Conservation (phyloP, 2,888 invertebrate genomes). For the Auanema freiburgensis region DNA sequence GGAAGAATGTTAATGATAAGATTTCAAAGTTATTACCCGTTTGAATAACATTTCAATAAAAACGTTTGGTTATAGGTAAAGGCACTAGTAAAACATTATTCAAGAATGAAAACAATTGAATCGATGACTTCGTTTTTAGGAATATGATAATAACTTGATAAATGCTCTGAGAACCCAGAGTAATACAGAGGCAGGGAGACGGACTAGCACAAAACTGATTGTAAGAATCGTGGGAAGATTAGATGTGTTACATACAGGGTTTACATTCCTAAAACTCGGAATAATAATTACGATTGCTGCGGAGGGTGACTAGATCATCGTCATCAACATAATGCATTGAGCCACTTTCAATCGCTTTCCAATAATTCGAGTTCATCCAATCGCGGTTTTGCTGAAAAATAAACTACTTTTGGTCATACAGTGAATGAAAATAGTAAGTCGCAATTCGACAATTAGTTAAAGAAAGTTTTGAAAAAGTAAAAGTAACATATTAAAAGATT, state of each 20-base stretch:
- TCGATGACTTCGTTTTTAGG: neutral
- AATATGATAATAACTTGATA: neutral
- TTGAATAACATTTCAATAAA: neutral
- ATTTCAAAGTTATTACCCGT: neutral
- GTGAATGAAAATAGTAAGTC: too few species aligned
- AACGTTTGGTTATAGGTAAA: neutral
- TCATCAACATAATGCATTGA: constrained; percentile 49
- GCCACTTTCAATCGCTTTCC: constrained; percentile 44
- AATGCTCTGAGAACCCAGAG: neutral
- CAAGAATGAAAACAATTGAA: neutral
- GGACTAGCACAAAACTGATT: neutral
- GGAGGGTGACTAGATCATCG: constrained; percentile 44
- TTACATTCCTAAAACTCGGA: constrained; percentile 34
- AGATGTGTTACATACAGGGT: neutral
- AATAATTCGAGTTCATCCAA: constrained; percentile 51
- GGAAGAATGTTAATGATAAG: neutral
- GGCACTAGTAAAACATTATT: neutral
- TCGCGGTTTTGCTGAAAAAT: constrained; percentile 43
- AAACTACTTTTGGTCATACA: neutral
- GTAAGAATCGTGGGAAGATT: too few species aligned
- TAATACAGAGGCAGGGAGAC: neutral
- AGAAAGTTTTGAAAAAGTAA: too few species aligned
- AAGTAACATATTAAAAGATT: too few species aligned
- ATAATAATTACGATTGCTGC: constrained; percentile 50
- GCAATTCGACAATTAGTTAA: too few species aligned